phyloP scores from a whole-genome alignment of 2,113 vertebrate species.

The Montifringilla adamsi region DNA sequence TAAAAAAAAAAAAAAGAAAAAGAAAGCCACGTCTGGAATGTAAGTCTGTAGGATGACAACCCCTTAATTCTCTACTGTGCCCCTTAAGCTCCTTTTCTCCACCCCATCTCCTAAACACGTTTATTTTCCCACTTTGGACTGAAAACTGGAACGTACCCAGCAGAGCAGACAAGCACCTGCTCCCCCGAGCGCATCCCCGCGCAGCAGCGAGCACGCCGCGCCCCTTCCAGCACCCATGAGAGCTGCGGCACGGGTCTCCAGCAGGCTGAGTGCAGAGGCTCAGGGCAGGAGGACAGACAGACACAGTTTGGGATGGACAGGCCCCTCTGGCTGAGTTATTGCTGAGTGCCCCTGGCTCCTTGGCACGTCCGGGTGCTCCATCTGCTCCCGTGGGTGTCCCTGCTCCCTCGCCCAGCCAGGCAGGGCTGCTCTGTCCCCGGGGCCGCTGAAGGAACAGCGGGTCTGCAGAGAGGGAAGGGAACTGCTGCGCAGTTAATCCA shows the following conservation, averaged over 20 bases:
- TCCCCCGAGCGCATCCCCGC: neutral
- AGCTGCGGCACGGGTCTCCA: neutral
- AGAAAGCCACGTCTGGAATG: neutral
- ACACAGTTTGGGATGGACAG: neutral
- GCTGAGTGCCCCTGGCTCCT: slow-evolving; percentile 5
- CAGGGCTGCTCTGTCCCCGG: neutral
- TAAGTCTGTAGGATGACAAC: neutral
- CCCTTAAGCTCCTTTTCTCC: neutral
- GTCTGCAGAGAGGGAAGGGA: neutral
- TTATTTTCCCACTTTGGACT: neutral
- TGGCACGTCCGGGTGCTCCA: rapidly evolving
- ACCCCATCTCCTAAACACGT: neutral
- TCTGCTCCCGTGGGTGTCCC: neutral
- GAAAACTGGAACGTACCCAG: neutral
- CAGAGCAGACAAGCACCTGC: neutral
- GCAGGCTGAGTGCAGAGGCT: neutral
- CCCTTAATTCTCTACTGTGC: neutral
- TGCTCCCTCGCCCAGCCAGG: neutral
- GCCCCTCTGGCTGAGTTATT: slow-evolving; percentile 5
- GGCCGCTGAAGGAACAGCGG: neutral
- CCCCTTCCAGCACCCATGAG: neutral
- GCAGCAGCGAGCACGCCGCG: no score
- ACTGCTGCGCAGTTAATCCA: neutral
- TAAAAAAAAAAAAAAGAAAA: neutral
- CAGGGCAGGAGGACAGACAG: neutral